A percentile compares a stretch with the other conserved stretches of the same genome.
phyloP scores from a whole-genome alignment of 2,888 invertebrate genomes.

The Eilema depressum region DNA sequence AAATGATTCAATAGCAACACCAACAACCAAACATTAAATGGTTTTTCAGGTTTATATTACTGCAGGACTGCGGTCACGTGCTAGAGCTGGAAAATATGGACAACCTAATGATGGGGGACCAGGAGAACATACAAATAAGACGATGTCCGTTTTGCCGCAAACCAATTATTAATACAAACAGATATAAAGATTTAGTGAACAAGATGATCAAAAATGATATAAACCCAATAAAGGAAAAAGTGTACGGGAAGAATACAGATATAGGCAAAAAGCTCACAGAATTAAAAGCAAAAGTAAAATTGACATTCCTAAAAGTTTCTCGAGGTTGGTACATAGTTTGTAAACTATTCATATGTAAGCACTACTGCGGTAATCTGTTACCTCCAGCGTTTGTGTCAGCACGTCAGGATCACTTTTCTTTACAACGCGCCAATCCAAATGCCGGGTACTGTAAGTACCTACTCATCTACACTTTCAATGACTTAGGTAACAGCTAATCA shows the following conservation, averaged over 20 bases:
- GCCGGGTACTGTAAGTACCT: no score
- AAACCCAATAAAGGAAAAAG: conserved; percentile 72
- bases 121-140: conserved; percentile 66
- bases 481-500: no score
- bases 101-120: conserved; percentile 68
- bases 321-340: conserved; percentile 13
- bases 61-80: conserved; percentile 85
- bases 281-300: conserved; percentile 34
- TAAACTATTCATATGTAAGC: background rate
- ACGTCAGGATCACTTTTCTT: no score
- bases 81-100: conserved; percentile 82
- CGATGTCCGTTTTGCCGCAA: conserved; percentile 88
- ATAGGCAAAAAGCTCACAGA: conserved; percentile 55
- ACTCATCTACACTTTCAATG: no score
- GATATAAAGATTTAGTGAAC: conserved; percentile 86
- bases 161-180: conserved; percentile 84
- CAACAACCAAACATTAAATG: background rate
- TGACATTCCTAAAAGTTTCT: background rate
- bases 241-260: conserved; percentile 67
- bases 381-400: no score
- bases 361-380: no score
- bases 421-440: no score
- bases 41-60: conserved; percentile 77
- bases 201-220: conserved; percentile 71
- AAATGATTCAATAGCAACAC: background rate